Evolutionary conservation across 1,140 invertebrate species (phyloP), one percentile per base, ranked within the genome.

Genomic region (Achroia grisella): DNA sequence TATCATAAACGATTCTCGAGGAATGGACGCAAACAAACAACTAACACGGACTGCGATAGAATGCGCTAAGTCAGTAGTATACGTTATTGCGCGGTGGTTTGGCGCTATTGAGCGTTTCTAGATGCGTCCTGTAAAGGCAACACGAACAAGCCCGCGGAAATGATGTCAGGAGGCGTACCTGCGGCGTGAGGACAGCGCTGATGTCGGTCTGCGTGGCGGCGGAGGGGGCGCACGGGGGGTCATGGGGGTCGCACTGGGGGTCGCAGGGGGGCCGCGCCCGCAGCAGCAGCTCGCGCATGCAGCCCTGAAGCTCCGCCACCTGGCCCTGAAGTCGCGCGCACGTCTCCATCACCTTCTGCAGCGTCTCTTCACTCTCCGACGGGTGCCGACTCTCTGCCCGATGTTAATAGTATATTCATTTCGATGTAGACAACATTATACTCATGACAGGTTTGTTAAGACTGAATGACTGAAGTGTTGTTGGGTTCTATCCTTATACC

Each of bases 161-260:
- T 23, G 17, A 23, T 23, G 17, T 3, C 6, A n/a, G 17, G 6
- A 3, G 17, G 0, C 14, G 1, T 39, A 90, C 87, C 68, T 91
- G 90, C 3, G 93, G 92, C 1, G 92, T 93, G 59, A 91, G 88
- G 4, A 94, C 91, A 1, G 92, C 92, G 10, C 90, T 87, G 47
- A 94, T 91, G 82, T 94, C 93, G 0, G 93, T 94, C 82, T 94
- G 93, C 2, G 93, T 94, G 45, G 87, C 89, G 57, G 89, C 89
- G 8, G 87, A 89, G 36, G 89, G 88, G 28, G 88, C 67, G 8
- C 41, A 50, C 66, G 60, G n/a, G n/a, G n/a, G n/a, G n/a, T n/a
- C n/a, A n/a, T n/a, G 75, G 74, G 51, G 86, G 80, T 53, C 81
- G 81, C 8, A 89, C 87, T 69, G 93, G 90, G 27, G 90, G 92